Evolutionary conservation across 37 sponge, comb jelly and placozoan genomes (phyloP), one percentile per base, ranked within the genome.

Genomic region (Lycopodina hypogea): DNA sequence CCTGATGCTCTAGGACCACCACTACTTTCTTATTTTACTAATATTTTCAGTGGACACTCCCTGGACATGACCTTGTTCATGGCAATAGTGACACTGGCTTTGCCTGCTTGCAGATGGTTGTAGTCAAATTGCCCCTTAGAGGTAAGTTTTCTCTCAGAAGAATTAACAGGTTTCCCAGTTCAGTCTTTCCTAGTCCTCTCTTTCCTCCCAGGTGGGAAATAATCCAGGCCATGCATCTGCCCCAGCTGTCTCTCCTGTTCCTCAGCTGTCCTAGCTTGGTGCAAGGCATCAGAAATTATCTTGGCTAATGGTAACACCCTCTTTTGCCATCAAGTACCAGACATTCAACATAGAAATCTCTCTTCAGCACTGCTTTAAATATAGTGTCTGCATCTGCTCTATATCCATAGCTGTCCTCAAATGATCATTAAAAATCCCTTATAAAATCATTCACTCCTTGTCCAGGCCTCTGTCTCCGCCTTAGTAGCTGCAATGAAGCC

Each of bases 391-490:
- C 42, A 2, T 52, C 81, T 34, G 62, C 9, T 40, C 81, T 51
- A 18, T 38, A 26, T 33, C 81, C 81, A 70, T 80, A 80, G 41
- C 81, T 80, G 6, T 23, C 14, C 29, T 81, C 81, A 69, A 81
- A 81, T 42, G 71, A 37, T 12, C 28, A n/a, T 30, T 81, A 72
- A 11, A 81, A 71, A 12, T 81, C 81, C 23, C 41, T 30, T 0
- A 52, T 72, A 71, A 29, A 81, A 9, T 57, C 42, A 28, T 70
- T 72, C 2, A 81, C 81, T 30, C 42, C 14, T 30, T 81, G 72
- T 0, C 48, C 59, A 1, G 34, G 19, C 63, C 3, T 17, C 72
- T 81, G 71, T 35, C 35, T 78, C 37, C 79, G 17, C 30, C 52
- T 38, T 69, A 78, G 26, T 38, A 81, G 45, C 50, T 81, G 81